These are phyloP conservation scores for Bothrops alternatus DNA, from an alignment of 2,797 vertebrate species.

Conservation along the genomic window DNA sequence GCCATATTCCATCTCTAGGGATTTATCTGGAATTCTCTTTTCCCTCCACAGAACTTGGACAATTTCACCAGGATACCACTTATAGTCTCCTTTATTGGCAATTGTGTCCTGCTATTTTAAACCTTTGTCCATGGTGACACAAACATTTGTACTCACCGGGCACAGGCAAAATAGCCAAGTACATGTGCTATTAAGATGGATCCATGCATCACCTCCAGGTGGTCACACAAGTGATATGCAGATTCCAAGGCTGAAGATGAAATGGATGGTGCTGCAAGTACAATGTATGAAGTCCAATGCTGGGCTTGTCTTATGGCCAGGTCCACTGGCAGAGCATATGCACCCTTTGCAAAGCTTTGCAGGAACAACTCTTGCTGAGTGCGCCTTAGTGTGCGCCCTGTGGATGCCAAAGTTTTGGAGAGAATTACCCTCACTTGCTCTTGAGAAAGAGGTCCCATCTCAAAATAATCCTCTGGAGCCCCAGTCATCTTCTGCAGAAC, in stretches of 20 bases:
- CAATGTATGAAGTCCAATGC: slow-evolving; percentile 74
- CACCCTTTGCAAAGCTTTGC: slow-evolving; percentile 64
- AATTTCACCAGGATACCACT: neutral
- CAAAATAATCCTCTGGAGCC: slow-evolving; percentile 61
- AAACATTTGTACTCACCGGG: slow-evolving; percentile 64
- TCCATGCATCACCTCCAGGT: slow-evolving; percentile 77
- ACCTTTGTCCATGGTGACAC: neutral
- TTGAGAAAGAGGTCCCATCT: slow-evolving; percentile 66
- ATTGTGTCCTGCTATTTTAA: neutral
- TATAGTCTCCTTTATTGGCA: neutral
- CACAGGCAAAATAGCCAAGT: slow-evolving; percentile 76
- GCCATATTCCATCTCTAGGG: neutral
- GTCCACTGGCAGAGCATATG: slow-evolving; percentile 73
- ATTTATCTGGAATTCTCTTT: neutral
- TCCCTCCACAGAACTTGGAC: neutral
- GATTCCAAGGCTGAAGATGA: slow-evolving; percentile 67
- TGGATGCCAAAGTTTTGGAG: slow-evolving; percentile 59
- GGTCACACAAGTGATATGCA: slow-evolving; percentile 65
- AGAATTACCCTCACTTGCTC: slow-evolving; percentile 70
- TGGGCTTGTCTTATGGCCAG: slow-evolving; percentile 73
- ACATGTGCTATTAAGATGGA: slow-evolving; percentile 69
- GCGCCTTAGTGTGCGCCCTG: slow-evolving; percentile 54
- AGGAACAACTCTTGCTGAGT: slow-evolving; percentile 67
- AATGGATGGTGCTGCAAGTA: slow-evolving; percentile 49
- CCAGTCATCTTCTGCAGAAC: slow-evolving; percentile 42